Evolutionary conservation across 2,113 vertebrate genomes (phyloP).

Genomic region (Herpailurus yagouaroundi): DNA sequence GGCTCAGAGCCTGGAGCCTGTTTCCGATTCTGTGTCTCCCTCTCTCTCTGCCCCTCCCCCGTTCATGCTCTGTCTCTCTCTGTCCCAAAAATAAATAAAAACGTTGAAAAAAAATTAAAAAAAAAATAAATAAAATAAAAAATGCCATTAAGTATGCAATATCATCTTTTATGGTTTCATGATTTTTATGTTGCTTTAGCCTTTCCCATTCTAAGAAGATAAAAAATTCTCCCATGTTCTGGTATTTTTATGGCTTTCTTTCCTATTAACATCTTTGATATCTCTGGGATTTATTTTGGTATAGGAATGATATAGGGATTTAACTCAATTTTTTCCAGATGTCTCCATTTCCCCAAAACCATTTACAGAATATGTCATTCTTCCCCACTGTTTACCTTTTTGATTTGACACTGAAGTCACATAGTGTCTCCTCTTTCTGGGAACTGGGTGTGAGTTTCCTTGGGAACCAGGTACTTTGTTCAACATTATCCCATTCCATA

Average conservation of each 20-base stretch:
- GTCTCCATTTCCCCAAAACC: not conserved
- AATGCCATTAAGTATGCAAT: not conserved
- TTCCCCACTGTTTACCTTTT: not conserved
- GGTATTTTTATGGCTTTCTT: not conserved
- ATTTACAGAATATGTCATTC: not conserved
- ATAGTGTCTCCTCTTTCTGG: not conserved
- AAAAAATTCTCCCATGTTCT: not conserved
- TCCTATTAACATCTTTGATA: not conserved
- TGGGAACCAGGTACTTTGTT: not conserved
- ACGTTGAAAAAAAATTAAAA: too few relatives aligned
- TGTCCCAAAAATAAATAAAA: too few relatives aligned
- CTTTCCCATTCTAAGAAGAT: not conserved
- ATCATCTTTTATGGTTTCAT: not conserved
- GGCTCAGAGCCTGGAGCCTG: too few relatives aligned
- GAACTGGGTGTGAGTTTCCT: not conserved
- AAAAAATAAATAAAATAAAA: not conserved
- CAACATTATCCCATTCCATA: not conserved
- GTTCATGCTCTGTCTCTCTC: too few relatives aligned
- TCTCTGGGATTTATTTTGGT: not conserved
- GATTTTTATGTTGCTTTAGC: not conserved
- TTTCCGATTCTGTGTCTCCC: too few relatives aligned
- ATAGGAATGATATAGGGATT: not conserved
- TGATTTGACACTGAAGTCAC: not conserved
- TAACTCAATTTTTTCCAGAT: slow-evolving; percentile 4
- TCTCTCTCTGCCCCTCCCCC: too few relatives aligned